Evolutionary conservation across 2,888 invertebrate species (phyloP), one percentile per base, ranked within the genome.

Genomic region (Acronicta aceris): DNA sequence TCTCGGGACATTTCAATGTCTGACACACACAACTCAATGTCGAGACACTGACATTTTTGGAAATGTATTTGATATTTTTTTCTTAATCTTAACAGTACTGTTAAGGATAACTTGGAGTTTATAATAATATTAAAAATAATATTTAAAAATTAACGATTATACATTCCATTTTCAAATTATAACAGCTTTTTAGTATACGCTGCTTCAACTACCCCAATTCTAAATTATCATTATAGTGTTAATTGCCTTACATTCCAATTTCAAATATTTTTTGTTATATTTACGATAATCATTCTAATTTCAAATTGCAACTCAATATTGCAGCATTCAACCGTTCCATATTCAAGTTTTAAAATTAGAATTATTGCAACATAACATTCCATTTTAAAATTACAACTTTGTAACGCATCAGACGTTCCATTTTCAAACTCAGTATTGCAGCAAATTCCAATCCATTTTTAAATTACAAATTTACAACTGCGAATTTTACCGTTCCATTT

Each of bases 1-100:
- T 6, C 45, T 65, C 43, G 21, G 21, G 51, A 68, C 52, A 52
- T 41, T 15, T 1, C 3, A 59, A 42, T 60, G 68, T 55, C 67
- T 43, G 42, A 52, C 68, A 67, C 68, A 67, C 69, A 57, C 43
- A 3, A 68, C 67, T 68, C 36, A 41, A 46, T 15, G 15, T n/a
- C 15, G 9, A 10, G 13, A 67, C 48, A 66, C 67, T 13, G 47
- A 65, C 46, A 58, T n/a, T 38, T 36, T 8, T 30, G 8, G 8
- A 30, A 30, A 27, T 27, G 6, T 27, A 1, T 10, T 3, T 30
- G 3, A 30, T 7, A 6, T 30, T 30, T 30, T 8, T 30, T 30
- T 30, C 9, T 0, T 30, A 9, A 30, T 30, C 10, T 30, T 30
- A 9, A 21, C 21, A 2, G 30, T 30, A 30, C 7, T 27, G 5